Evolutionary conservation across 2,888 invertebrate genomes (phyloP).

Genomic region (Pecten maximus): DNA sequence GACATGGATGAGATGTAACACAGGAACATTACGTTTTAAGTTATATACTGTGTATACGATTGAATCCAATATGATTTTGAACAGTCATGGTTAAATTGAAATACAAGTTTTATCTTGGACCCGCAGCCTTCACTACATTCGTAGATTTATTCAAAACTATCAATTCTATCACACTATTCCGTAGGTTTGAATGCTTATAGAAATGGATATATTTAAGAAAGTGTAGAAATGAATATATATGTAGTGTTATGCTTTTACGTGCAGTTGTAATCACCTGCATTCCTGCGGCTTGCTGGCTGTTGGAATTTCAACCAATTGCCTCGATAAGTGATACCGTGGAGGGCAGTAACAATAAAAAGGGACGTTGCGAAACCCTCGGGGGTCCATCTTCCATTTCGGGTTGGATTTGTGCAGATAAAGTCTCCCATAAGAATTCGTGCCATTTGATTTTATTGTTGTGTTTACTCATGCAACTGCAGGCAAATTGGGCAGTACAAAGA

Average conservation of each 20-base stretch:
- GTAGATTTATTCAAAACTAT: background rate
- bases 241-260: background rate
- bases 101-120: background rate
- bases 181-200: background rate
- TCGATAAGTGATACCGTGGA: conserved; percentile 12
- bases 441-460: conserved; percentile 25
- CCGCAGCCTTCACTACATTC: background rate
- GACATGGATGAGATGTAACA: background rate
- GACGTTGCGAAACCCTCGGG: background rate
- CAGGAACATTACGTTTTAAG: background rate
- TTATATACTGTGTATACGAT: background rate
- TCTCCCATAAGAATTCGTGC: conserved; percentile 21
- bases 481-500: conserved; percentile 10
- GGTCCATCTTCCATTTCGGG: conserved; percentile 26
- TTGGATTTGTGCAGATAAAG: conserved; percentile 17
- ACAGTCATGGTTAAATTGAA: background rate
- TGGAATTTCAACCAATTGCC: conserved; percentile 7
- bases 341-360: background rate
- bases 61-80: background rate
- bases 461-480: conserved; percentile 9
- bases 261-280: conserved; percentile 27
- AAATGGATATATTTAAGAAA: background rate
- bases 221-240: background rate
- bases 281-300: background rate
- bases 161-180: background rate